These are phyloP conservation scores for Proctacanthus coquilletti DNA, from an alignment of 1,140 invertebrate species.

Conservation along the genomic window DNA sequence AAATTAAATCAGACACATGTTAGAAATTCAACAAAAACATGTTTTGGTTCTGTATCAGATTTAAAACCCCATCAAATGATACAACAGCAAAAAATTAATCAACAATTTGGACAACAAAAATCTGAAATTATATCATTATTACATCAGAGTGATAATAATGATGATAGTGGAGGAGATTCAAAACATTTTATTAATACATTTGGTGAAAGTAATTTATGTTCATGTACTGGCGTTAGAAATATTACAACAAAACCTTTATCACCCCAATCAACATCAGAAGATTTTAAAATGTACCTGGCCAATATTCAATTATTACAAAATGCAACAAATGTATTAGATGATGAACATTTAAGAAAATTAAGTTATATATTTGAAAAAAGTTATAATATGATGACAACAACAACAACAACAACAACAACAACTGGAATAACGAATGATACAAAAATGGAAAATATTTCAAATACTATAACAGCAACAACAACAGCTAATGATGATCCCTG, in stretches of 20 bases:
- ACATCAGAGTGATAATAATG: background rate
- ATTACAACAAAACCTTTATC: slow-evolving; percentile 44
- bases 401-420: slow-evolving; percentile 10
- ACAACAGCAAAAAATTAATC: background rate
- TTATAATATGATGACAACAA: slow-evolving; percentile 15
- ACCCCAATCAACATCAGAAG: slow-evolving; percentile 43
- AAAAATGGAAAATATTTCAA: background rate
- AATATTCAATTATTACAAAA: slow-evolving; percentile 51
- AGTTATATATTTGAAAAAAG: slow-evolving; percentile 40
- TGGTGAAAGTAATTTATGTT: slow-evolving; percentile 12
- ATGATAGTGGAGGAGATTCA: background rate
- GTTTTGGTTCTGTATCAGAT: slow-evolving; percentile 25
- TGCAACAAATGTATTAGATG: slow-evolving; percentile 39
- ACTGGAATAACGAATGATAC: slow-evolving; percentile 12
- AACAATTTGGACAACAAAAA: background rate
- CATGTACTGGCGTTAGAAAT: slow-evolving; percentile 31
- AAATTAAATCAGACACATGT: slow-evolving; percentile 13
- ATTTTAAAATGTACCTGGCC: slow-evolving; percentile 49
- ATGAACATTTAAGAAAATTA: slow-evolving; percentile 36
- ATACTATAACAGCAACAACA: background rate
- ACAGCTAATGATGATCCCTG: background rate
- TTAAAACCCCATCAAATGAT: slow-evolving; percentile 14
- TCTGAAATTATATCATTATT: background rate
- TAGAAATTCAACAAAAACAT: slow-evolving; percentile 12
- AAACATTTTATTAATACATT: background rate